Conservation (phyloP, 2,888 invertebrate genomes). For the Antitype chi region DNA sequence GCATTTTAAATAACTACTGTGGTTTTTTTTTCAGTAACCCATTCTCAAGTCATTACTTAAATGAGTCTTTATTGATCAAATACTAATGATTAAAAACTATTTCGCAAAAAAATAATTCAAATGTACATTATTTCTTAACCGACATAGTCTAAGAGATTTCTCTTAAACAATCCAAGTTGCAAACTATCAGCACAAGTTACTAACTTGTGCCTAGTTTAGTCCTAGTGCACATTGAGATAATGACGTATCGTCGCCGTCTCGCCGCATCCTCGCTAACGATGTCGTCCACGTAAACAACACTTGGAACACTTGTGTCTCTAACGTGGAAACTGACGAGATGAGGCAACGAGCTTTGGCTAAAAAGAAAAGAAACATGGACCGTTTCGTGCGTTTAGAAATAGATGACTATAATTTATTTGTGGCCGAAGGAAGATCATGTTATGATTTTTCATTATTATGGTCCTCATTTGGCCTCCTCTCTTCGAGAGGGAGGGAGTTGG, state of each 20-base stretch:
- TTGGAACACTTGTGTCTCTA: conserved; percentile 35
- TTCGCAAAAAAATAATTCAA: neutral
- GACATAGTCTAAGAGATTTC: neutral
- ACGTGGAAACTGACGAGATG: conserved; percentile 48
- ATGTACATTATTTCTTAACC: neutral
- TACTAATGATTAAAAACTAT: neutral
- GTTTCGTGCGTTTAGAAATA: neutral
- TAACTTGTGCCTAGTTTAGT: conserved; percentile 1
- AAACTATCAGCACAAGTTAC: neutral
- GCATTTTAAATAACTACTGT: neutral
- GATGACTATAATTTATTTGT: too few species aligned
- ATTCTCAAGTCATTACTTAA: neutral
- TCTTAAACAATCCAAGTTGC: neutral
- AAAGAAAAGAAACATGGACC: neutral
- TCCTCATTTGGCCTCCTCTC: too few species aligned
- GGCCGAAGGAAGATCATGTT: too few species aligned
- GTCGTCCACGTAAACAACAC: conserved; percentile 58
- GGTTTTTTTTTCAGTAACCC: neutral
- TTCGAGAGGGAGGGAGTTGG: too few species aligned
- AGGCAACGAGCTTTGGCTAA: neutral
- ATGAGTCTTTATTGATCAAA: neutral
- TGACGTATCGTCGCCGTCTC: conserved; percentile 52
- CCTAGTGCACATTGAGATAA: conserved; percentile 28
- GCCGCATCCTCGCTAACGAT: conserved; percentile 58
- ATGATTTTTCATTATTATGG: too few species aligned